These are phyloP conservation scores for Capreolus pygargus DNA, from an alignment of 2,113 vertebrate species.

Conservation along the genomic window DNA sequence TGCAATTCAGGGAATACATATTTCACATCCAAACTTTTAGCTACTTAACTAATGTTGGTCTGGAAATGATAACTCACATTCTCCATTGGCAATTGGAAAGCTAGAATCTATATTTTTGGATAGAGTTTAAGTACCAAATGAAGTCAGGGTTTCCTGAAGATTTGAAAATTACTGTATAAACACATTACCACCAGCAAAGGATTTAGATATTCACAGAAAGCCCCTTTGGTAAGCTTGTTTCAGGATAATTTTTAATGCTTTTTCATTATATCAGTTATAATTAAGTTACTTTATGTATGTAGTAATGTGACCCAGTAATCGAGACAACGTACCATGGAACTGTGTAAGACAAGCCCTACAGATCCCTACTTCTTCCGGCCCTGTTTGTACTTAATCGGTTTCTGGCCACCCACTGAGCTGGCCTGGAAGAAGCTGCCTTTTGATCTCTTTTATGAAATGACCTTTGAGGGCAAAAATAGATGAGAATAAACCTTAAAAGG, in stretches of 20 bases:
- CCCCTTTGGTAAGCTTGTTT: constrained; percentile 63
- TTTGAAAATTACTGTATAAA: constrained; percentile 37
- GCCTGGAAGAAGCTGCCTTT: constrained; percentile 81
- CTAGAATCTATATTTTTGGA: not conserved
- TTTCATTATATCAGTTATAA: constrained; percentile 59
- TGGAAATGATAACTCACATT: not conserved
- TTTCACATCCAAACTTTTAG: not conserved
- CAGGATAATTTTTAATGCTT: constrained; percentile 54
- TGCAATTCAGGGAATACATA: not conserved
- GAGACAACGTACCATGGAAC: constrained; percentile 56
- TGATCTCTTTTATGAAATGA: constrained; percentile 86
- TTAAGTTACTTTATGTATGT: constrained; percentile 61
- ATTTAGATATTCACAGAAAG: constrained; percentile 44
- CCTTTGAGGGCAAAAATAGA: constrained; percentile 84
- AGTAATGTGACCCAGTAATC: constrained; percentile 64
- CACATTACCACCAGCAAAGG: not conserved
- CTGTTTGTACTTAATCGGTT: constrained; percentile 83
- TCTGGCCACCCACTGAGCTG: constrained; percentile 82
- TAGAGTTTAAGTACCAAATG: not conserved
- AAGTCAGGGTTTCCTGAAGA: constrained; percentile 16
- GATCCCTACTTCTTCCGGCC: constrained; percentile 76
- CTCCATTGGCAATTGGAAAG: not conserved
- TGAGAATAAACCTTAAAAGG: constrained; percentile 84
- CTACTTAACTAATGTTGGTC: not conserved
- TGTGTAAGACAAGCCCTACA: constrained; percentile 75